Evolutionary conservation across 2,888 invertebrate species (phyloP), one percentile per base, ranked within the genome.

Genomic region (Osmoderma eremita): DNA sequence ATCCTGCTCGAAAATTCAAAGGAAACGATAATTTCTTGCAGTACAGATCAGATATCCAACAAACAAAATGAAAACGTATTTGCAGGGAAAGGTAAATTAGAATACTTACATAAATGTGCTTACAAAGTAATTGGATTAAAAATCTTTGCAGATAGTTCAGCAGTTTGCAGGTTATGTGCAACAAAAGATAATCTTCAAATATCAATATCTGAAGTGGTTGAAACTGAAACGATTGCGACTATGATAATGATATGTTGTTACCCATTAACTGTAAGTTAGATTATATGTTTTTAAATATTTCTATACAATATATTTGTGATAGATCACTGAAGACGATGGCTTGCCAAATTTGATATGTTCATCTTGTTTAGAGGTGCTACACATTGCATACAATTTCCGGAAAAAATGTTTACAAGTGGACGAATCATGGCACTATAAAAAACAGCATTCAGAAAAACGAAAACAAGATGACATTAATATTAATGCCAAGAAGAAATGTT

Each of bases 281-380:
- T 6, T n/a, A 13, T 30, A 36, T 48, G 8, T 13, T 30, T 13
- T n/a, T 36, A 36, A 36, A 13, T 36, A 20, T 13, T 48, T 62
- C 38, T 17, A 12, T 36, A 45, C 30, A 36, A 12, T 56, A 10
- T 5, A 51, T 6, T 48, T 48, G 10, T 48, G 12, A 13, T 42
- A 66, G 66, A 63, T 68, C 13, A 17, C 41, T 5, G 66, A 69
- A 63, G 67, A 70, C 41, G 80, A 80, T 64, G 63, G 71, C 62
- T 71, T 78, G 8, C 77, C 80, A 3, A 76, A 78, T 71, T 63
- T 73, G 10, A 75, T 80, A 18, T 81, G 81, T 64, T 53, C 58
- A n/a, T 63, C 66, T 17, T 81, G 81, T 63, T 70, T 76, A 13
- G 65, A 72, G 24, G 71, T 61, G 3, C 41, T 81, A 22, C 71